Percentiles rank a stretch among this genome's conserved stretches.
These are phyloP conservation scores for Rhinophrynus dorsalis DNA, from an alignment of 2,797 vertebrate species.

Conservation along the genomic window DNA sequence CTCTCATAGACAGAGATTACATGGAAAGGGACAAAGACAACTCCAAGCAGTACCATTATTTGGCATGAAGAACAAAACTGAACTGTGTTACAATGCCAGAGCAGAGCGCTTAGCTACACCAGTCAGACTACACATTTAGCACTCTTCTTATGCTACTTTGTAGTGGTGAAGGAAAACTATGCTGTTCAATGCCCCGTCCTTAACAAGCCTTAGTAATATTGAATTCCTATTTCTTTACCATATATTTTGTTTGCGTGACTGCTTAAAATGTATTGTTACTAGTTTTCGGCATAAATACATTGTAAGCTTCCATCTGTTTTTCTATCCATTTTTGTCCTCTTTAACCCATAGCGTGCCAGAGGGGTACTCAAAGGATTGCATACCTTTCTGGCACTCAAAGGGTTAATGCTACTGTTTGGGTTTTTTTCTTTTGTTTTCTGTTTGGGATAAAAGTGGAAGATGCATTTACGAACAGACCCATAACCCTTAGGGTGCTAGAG, in stretches of 20 bases:
- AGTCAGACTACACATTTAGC: not conserved
- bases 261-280: slow-evolving; percentile 23
- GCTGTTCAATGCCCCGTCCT: not conserved
- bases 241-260: slow-evolving; percentile 26
- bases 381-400: too few relatives aligned
- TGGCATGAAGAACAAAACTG: slow-evolving; percentile 74
- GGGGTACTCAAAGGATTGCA: too few relatives aligned
- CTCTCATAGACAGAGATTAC: slow-evolving; percentile 95
- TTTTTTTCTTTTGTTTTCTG: slow-evolving; percentile 15
- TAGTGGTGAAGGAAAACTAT: not conserved
- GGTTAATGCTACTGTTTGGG: not conserved
- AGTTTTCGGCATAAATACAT: slow-evolving; percentile 26
- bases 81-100: slow-evolving; percentile 4
- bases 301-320: slow-evolving; percentile 4
- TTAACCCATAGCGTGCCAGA: too few relatives aligned
- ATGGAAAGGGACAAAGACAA: slow-evolving; percentile 95
- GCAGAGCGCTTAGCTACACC: not conserved
- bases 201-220: slow-evolving; percentile 27
- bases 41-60: slow-evolving; percentile 93
- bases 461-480: slow-evolving; percentile 22
- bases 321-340: not conserved
- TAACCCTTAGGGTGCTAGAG: too few relatives aligned
- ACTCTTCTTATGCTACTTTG: slow-evolving; percentile 16
- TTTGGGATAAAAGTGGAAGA: not conserved
- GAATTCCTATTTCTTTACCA: slow-evolving; percentile 22